Evolutionary conservation across 2,113 vertebrate species (phyloP).

Genomic region (Campylorhamphus procurvoides): DNA sequence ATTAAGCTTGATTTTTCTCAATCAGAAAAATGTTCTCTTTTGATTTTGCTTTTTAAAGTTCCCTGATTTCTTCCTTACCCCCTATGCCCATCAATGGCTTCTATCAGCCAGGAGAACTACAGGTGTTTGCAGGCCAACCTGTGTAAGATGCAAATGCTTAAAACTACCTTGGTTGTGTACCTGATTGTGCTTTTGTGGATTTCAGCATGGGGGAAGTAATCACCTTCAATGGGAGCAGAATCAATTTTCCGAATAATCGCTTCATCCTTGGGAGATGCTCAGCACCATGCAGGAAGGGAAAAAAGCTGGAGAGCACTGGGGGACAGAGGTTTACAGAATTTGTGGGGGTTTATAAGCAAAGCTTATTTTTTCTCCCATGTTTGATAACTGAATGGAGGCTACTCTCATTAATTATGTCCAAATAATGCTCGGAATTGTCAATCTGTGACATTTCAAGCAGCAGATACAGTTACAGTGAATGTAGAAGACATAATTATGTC

Average conservation of each 20-base stretch:
- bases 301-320: background rate
- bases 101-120: slow-evolving; percentile 40
- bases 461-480: background rate
- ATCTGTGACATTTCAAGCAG: background rate
- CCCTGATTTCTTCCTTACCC: slow-evolving; percentile 17
- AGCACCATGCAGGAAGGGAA: background rate
- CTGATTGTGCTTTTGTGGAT: slow-evolving; percentile 61
- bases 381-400: background rate
- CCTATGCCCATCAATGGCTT: background rate
- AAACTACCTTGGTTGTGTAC: background rate
- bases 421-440: background rate
- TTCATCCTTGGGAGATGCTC: slow-evolving; percentile 26
- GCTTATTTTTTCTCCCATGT: background rate
- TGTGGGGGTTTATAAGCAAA: background rate
- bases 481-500: background rate
- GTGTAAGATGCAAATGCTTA: slow-evolving; percentile 44
- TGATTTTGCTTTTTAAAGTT: background rate
- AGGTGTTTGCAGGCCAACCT: slow-evolving; percentile 47
- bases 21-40: background rate
- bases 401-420: background rate
- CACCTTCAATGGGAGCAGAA: slow-evolving; percentile 31
- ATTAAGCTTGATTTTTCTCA: slow-evolving; percentile 49
- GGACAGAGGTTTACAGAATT: background rate
- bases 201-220: slow-evolving; percentile 57
- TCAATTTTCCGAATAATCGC: slow-evolving; percentile 19